Evolutionary conservation across 2,113 vertebrate species (phyloP).

Genomic region (Polypterus bichir): DNA sequence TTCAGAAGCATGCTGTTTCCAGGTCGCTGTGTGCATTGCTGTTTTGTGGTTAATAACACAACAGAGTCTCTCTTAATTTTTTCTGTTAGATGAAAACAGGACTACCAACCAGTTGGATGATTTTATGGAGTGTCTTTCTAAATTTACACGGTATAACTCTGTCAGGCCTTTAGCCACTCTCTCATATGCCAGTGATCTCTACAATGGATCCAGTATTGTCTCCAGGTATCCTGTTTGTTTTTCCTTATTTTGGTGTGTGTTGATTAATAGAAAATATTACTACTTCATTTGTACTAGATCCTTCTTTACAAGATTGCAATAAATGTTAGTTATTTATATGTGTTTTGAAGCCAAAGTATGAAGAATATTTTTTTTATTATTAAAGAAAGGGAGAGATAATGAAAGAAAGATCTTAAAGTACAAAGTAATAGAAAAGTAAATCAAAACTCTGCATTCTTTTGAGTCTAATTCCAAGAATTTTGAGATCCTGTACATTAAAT

Average conservation of each 20-base stretch:
- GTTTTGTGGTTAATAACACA: no score
- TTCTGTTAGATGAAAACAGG: constrained; percentile 73
- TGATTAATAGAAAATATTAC: no score
- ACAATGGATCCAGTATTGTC: constrained; percentile 96
- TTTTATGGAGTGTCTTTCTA: constrained; percentile 95
- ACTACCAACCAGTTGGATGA: constrained; percentile 91
- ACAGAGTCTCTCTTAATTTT: constrained; percentile 2
- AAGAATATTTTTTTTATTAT: constrained; percentile 32
- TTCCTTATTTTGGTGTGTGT: no score
- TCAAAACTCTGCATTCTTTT: no score
- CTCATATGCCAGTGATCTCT: constrained; percentile 93
- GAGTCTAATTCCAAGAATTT: no score
- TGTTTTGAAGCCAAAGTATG: constrained; percentile 11
- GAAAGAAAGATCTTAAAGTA: constrained; percentile 23
- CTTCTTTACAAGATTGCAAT: no score
- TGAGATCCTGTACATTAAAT: no score
- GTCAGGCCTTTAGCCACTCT: constrained; percentile 87
- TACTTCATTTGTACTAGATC: no score
- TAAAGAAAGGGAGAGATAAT: constrained; percentile 22
- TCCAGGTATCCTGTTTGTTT: constrained; percentile 64
- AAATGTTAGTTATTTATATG: no score
- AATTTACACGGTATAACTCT: constrained; percentile 94
- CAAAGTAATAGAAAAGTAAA: constrained; percentile 9
- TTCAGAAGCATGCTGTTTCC: no score
- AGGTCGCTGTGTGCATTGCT: no score